Conservation (phyloP, 2,888 invertebrate species). For the Nemurella pictetii region DNA sequence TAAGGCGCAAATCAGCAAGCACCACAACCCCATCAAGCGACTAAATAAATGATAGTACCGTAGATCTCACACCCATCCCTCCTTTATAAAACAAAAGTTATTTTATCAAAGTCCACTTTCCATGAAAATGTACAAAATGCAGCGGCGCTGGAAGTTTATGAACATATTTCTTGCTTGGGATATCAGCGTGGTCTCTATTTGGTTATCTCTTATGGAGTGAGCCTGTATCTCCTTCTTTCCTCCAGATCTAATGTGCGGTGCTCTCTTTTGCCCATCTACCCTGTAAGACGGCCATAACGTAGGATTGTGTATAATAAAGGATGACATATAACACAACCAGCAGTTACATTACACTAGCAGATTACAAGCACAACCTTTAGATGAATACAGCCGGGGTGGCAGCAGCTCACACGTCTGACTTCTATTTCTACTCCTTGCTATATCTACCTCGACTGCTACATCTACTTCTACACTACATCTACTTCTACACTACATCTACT, state of each 20-base stretch:
- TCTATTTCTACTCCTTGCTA: not conserved
- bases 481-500: no score
- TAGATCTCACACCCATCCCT: not conserved
- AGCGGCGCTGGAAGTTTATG: constrained; percentile 20
- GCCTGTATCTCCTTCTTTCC: not conserved
- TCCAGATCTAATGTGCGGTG: not conserved
- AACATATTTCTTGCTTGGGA: constrained; percentile 32
- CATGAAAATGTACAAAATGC: constrained; percentile 23
- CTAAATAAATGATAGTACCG: constrained; percentile 5
- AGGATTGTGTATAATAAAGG: constrained; percentile 41
- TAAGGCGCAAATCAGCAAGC: constrained; percentile 15
- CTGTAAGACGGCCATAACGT: constrained; percentile 37
- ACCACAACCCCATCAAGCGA: constrained; percentile 24
- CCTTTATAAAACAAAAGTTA: not conserved
- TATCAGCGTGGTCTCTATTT: constrained; percentile 21
- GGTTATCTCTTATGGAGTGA: constrained; percentile 28
- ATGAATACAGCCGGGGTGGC: not conserved
- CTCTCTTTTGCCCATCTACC: constrained; percentile 16
- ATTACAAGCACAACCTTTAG: constrained; percentile 25
- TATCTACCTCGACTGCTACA: no score
- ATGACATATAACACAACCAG: constrained; percentile 37
- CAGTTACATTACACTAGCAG: constrained; percentile 29
- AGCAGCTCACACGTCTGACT: not conserved
- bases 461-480: no score
- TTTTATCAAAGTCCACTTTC: not conserved